Base-by-base conservation (phyloP, 1,140 invertebrate genomes). In the Nixonia krombeini region DNA sequence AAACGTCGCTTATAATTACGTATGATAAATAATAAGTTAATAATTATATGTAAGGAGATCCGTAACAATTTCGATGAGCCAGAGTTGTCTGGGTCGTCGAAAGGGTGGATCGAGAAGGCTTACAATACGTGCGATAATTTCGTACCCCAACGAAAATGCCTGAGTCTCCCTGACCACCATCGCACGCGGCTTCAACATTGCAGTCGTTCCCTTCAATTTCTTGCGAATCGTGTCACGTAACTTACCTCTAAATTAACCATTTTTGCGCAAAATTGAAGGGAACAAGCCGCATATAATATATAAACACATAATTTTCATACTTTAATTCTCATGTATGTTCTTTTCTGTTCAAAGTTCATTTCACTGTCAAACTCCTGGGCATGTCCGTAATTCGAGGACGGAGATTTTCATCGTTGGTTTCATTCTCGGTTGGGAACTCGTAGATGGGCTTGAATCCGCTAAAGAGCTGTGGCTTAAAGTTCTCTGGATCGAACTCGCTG, bases 371-470 rank as follows among this genome's bases (percentile, higher is more conserved):
- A 38, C n/a, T 71, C n/a, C 63, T 63, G 8, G 69, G 63, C 37
- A 63, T 66, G 15, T 70, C 61, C 8, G n/a, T n/a, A 41, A 26
- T n/a, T 42, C 38, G 16, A 52, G n/a, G n/a, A n/a, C n/a, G n/a
- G n/a, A n/a, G n/a, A n/a, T n/a, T n/a, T n/a, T n/a, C 55, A 3
- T 47, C 53, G 10, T 64, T 70, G 13, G 12, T 35, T 13, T 65
- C 57, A 6, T 74, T 53, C 6, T 81, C 72, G 1, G 46, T 64
- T 0, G 82, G 78, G 23, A 84, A 84, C 38, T 85, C 81, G 53
- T 89, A 90, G 38, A 91, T 90, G 0, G 91, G 91, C 57, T 90
- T 88, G 57, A 91, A 92, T 0, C 91, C 91, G 1, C 90, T 89
- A 55, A 90, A 89, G 3, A 91, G 70, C 63, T 91, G 88, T 0